Evolutionary conservation across 2,797 vertebrate genomes (phyloP).

Genomic region (Gallinago solitaria): DNA sequence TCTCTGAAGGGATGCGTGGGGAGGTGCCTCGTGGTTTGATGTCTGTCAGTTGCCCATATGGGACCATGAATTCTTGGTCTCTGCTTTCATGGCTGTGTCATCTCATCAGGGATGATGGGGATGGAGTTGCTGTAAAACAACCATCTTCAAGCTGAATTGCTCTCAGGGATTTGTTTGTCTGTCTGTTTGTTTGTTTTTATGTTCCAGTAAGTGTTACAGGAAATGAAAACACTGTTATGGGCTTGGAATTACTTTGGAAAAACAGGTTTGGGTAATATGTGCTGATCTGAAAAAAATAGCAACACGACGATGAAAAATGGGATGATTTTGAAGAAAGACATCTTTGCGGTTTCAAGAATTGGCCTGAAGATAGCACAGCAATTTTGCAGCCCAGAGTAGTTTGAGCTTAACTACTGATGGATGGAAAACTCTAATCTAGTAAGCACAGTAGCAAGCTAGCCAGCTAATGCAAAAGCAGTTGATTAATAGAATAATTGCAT

Average conservation of each 20-base stretch:
- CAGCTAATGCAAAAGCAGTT: not conserved
- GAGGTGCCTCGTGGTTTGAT: not conserved
- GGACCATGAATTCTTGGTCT: not conserved
- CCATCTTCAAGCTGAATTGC: not conserved
- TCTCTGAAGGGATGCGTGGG: not conserved
- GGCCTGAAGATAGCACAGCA: not conserved
- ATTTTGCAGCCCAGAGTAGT: not conserved
- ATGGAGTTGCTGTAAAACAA: not conserved
- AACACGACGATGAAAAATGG: not conserved
- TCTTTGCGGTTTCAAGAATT: not conserved
- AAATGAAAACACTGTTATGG: slow-evolving; percentile 15
- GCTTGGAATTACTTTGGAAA: slow-evolving; percentile 42
- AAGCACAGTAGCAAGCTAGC: not conserved
- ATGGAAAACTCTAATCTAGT: not conserved
- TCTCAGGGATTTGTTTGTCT: slow-evolving; percentile 33
- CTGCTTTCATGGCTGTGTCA: not conserved
- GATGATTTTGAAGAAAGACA: slow-evolving; percentile 20
- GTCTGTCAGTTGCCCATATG: not conserved
- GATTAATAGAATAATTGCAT: not conserved
- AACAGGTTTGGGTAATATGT: not conserved
- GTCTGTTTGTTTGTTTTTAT: slow-evolving; percentile 6
- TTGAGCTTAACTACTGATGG: not conserved
- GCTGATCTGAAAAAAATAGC: slow-evolving; percentile 19
- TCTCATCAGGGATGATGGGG: not conserved
- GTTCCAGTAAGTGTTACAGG: not conserved